Conservation (phyloP, 2,888 invertebrate genomes). For the Lasioglossum marginatum region DNA sequence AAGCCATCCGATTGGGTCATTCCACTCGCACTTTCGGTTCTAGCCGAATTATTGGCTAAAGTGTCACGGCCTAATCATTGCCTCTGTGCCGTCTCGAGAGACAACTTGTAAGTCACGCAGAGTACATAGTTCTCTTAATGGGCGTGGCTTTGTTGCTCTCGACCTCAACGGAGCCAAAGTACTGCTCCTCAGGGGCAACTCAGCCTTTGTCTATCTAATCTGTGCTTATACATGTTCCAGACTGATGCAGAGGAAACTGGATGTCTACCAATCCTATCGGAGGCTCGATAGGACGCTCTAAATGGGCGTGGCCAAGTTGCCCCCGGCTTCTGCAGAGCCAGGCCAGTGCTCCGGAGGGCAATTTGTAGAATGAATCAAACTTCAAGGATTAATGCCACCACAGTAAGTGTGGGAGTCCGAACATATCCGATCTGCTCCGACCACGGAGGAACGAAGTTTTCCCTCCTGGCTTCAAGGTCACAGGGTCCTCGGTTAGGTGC, state of each 20-base stretch:
- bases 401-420: not conserved
- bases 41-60: too few species aligned
- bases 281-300: not conserved
- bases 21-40: too few species aligned
- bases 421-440: not conserved
- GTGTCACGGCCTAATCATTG: too few species aligned
- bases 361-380: not conserved
- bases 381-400: not conserved
- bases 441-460: not conserved
- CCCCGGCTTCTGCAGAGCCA: not conserved
- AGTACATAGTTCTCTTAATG: not conserved
- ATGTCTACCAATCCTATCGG: not conserved
- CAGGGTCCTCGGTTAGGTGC: not conserved
- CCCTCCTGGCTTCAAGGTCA: not conserved
- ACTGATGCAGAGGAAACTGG: not conserved
- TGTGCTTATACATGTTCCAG: not conserved
- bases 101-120: too few species aligned
- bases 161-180: not conserved
- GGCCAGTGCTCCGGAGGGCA: not conserved
- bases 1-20: too few species aligned
- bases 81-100: too few species aligned
- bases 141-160: not conserved
- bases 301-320: not conserved
- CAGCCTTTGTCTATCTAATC: not conserved
- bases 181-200: not conserved